Evolutionary conservation across 1,140 invertebrate species (phyloP), one percentile per base, ranked within the genome.

Genomic region (Phthorimaea operculella): DNA sequence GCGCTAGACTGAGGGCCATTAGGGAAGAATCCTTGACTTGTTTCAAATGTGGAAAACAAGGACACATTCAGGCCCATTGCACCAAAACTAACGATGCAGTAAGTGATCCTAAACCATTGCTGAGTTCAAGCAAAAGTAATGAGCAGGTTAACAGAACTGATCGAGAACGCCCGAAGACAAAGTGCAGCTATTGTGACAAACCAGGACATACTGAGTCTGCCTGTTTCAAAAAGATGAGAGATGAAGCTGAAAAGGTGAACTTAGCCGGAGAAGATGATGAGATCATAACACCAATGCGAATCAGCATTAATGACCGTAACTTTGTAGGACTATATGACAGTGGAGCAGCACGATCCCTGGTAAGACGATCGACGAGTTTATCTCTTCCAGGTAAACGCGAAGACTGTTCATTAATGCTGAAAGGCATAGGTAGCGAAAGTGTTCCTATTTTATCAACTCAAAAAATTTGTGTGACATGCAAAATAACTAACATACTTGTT

Each of bases 61-160:
- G 54, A 4, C 54, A 55, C 33, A 50, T 55, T 34, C 54, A 55
- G 21, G 12, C 54, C 5, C 33, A 55, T 34, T 55, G 54, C n/a
- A 17, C 44, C 9, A 28, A 1, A 18, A n/a, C 1, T 36, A 49
- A 34, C 9, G 45, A 49, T 5, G 15, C 11, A 8, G 8, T 54
- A 17, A 34, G 3, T 3, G 54, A 48, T 8, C 54, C 54, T 5
- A 55, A 36, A 15, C 17, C 54, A 16, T 55, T 55, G n/a, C 15
- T 55, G 15, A 48, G 44, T 17, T 4, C 12, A 8, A 52, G 12
- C n/a, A 14, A 52, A 3, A 15, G 1, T 3, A 11, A 45, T 33
- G 5, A 1, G 34, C n/a, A 17, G 6, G n/a, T 14, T 14, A 48
- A 14, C 15, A 44, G 9, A 45, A 55, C 11, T 9, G 39, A 16